A percentile compares a stretch with the other conserved stretches of the same genome.
Evolutionary conservation across 2,113 vertebrate genomes (phyloP).

Genomic region (Tauraco erythrolophus): DNA sequence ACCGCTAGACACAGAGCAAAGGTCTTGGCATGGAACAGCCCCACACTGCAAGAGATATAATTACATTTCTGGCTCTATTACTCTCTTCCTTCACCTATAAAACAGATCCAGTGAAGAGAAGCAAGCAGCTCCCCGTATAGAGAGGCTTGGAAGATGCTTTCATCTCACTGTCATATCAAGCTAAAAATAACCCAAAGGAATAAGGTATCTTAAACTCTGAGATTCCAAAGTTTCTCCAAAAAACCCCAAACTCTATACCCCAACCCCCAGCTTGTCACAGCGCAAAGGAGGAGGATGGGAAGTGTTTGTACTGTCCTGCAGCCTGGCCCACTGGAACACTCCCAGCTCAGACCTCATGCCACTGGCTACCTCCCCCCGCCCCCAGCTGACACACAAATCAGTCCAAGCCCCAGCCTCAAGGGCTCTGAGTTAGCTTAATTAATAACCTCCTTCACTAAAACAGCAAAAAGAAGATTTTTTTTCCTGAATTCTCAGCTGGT

Average conservation of each 20-base stretch:
- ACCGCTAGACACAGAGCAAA: background rate
- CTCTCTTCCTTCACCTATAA: background rate
- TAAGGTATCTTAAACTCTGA: background rate
- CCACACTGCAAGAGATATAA: background rate
- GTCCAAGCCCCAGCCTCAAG: background rate
- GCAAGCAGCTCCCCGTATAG: background rate
- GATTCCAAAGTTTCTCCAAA: background rate
- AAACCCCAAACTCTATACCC: background rate
- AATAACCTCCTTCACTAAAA: background rate
- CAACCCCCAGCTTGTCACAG: background rate
- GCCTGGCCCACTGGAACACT: rapidly evolving
- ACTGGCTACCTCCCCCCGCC: background rate
- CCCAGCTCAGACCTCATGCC: background rate
- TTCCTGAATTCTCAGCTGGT: background rate
- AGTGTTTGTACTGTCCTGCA: background rate
- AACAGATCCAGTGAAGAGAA: background rate
- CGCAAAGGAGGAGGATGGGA: background rate
- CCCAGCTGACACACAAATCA: background rate
- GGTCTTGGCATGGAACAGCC: background rate
- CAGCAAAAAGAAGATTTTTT: background rate
- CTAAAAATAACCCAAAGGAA: background rate
- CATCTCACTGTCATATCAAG: background rate
- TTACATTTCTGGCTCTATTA: background rate
- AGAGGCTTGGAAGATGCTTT: background rate
- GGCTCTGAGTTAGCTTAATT: background rate